Evolutionary conservation across 2,113 vertebrate species (phyloP), one percentile per base, ranked within the genome.

Genomic region (Istiophorus platypterus): DNA sequence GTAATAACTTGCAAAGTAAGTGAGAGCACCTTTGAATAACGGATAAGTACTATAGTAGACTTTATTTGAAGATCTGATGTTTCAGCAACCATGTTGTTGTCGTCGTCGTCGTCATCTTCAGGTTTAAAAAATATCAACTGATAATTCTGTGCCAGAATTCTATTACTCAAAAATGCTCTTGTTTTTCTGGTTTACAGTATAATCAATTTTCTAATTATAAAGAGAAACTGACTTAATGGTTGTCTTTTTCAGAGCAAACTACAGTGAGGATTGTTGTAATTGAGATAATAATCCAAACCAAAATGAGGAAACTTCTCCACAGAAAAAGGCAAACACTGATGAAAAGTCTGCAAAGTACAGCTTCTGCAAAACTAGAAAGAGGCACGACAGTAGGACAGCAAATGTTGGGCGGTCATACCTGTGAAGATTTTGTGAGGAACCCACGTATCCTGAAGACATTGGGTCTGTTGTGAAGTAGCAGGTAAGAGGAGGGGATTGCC

Each of bases 391-490:
- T 14, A 72, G 5, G 15, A 20, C 5, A 12, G 34, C 5, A n/a
- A 15, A 12, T 45, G 6, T 56, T 22, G 52, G 7, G n/a, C 13
- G 65, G 4, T 57, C 7, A 70, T 93, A 99, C 97, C 97, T 97
- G 96, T 14, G 86, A 57, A 13, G 92, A 6, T 20, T 68, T 88
- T 85, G 92, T 29, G 17, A 86, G 75, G 2, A 93, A 69, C 12
- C 86, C 82, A 80, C 85, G 68, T 77, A 91, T 87, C 82, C 95
- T 92, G 89, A 85, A 91, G 7, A 83, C 80, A 42, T 84, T 58
- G 7, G 86, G 85, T 80, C 87, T 91, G 86, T 81, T 92, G 41
- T 92, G 71, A 0, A 93, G 70, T 0, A 93, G 93, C 45, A 87
- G 31, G 12, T 91, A 93, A 10, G 71, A 92, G 18, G 93, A 94